Conservation (phyloP, 2,113 vertebrate genomes). For the Benthochromis sp. region DNA sequence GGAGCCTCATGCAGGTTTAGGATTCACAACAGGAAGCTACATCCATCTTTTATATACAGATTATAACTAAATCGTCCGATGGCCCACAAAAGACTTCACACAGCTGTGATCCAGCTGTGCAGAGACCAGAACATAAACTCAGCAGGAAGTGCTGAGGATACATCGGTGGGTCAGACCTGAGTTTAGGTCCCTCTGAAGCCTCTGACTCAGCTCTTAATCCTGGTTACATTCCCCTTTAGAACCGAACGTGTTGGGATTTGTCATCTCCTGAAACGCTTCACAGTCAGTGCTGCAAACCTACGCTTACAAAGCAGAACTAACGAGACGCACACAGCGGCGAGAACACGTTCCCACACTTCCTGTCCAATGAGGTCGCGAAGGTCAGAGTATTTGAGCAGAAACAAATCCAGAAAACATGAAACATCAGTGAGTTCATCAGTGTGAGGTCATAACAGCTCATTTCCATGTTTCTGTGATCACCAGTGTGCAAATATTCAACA, state of each 20-base stretch:
- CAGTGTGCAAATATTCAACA: not conserved
- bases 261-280: not conserved
- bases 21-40: not conserved
- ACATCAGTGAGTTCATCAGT: not conserved
- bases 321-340: accelerated
- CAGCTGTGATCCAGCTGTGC: not conserved
- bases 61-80: not conserved
- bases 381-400: not conserved
- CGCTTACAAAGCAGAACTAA: not conserved
- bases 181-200: not conserved
- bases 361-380: not conserved
- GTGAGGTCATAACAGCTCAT: accelerated
- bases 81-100: not conserved
- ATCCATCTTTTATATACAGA: not conserved
- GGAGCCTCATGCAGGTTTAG: not conserved
- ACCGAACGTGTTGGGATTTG: not conserved
- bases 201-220: accelerated
- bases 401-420: not conserved
- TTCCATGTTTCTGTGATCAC: not conserved
- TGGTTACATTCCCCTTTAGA: not conserved
- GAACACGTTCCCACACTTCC: accelerated
- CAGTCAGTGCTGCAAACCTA: not conserved
- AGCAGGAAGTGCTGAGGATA: not conserved
- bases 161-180: not conserved
- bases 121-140: not conserved